Conservation (phyloP, 2,113 vertebrate genomes). For the Spermophilus dauricus region DNA sequence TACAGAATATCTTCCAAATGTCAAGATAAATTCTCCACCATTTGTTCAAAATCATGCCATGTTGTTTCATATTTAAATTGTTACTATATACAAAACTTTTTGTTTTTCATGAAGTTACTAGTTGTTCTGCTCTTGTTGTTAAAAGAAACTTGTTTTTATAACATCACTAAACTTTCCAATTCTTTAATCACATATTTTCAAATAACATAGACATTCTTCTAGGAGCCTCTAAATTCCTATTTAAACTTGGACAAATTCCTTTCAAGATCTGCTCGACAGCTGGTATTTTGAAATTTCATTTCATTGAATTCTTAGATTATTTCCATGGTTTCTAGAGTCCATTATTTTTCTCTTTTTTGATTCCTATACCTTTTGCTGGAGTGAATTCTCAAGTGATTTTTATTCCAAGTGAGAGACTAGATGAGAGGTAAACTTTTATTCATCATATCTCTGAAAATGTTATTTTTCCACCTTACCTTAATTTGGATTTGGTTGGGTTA, state of each 20-base stretch:
- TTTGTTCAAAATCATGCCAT: background rate
- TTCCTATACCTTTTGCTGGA: background rate
- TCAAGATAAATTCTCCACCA: background rate
- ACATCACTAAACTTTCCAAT: background rate
- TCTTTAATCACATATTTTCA: background rate
- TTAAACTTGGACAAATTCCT: background rate
- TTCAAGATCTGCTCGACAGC: background rate
- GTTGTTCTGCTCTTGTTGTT: background rate
- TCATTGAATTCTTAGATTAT: background rate
- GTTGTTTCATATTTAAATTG: background rate
- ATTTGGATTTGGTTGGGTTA: background rate
- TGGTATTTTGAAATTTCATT: conserved; percentile 3
- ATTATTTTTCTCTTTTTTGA: background rate
- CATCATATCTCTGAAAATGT: background rate
- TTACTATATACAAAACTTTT: background rate
- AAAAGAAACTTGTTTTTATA: background rate
- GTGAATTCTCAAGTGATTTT: background rate
- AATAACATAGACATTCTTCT: background rate
- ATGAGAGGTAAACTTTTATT: background rate
- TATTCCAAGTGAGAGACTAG: background rate
- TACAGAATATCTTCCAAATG: background rate
- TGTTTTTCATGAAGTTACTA: background rate
- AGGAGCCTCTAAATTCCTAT: background rate
- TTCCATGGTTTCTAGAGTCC: background rate
- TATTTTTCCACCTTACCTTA: background rate